Evolutionary conservation across 2,888 invertebrate species (phyloP).

Genomic region (Drosophila mulleri): DNA sequence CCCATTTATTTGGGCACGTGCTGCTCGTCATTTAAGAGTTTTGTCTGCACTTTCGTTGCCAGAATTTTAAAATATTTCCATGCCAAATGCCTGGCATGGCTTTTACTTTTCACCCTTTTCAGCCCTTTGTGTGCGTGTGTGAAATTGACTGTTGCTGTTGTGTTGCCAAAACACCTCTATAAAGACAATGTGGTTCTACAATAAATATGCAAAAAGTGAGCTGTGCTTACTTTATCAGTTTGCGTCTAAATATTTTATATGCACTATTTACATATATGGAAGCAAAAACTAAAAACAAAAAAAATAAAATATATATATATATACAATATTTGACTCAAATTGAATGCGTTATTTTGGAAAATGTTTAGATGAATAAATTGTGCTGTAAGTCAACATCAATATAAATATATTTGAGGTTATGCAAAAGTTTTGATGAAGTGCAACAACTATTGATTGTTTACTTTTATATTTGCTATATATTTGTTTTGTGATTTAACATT

Average conservation of each 20-base stretch:
- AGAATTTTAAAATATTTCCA: slow-evolving; percentile 75
- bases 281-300: not conserved
- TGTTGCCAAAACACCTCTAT: slow-evolving; percentile 26
- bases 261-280: not conserved
- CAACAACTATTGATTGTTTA: not conserved
- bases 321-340: not conserved
- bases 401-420: not conserved
- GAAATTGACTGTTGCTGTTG: slow-evolving; percentile 40
- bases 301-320: too few species aligned
- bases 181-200: slow-evolving; percentile 8
- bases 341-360: not conserved
- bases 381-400: not conserved
- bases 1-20: slow-evolving; percentile 76
- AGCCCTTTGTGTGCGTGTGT: slow-evolving; percentile 42
- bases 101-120: slow-evolving; percentile 72
- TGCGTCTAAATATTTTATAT: slow-evolving; percentile 5
- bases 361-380: slow-evolving; percentile 4
- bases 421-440: not conserved
- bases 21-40: slow-evolving; percentile 81
- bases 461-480: not conserved
- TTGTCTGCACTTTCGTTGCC: slow-evolving; percentile 80
- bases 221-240: slow-evolving; percentile 9
- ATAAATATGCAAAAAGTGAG: slow-evolving; percentile 5
- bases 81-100: slow-evolving; percentile 60
- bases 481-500: not conserved